Evolutionary conservation across 2,113 vertebrate species (phyloP), one percentile per base, ranked within the genome.

Genomic region (Candoia aspera): DNA sequence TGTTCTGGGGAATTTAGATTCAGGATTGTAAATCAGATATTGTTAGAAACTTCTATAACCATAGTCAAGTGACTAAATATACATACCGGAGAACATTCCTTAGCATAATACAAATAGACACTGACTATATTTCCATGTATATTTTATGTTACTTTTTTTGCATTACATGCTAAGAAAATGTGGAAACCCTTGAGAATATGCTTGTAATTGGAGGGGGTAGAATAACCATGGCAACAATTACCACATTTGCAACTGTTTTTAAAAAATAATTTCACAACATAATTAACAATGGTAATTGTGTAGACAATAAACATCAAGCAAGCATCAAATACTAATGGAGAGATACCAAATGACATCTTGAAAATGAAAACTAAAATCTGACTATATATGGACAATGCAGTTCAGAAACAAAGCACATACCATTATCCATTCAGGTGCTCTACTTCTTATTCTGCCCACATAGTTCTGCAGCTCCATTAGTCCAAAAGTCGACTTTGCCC

Each of bases 391-490:
- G 89, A n/a, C 93, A 91, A 89, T 93, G 15, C n/a, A 91, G 96
- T 2, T 83, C 92, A 60, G 89, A 95, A 91, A 95, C 94, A 46
- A 94, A 94, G 73, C 73, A 95, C 97, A 59, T 97, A 98, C 98
- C 98, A 97, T 95, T 13, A 97, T 96, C 92, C 92, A 95, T 93
- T 93, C 91, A 92, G 95, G 95, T 53, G 91, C 85, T 24, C 0
- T 53, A 87, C 96, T 96, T 94, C 94, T 95, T 95, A 84, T 95
- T 93, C 96, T 93, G 93, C 94, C 95, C 92, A 87, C 91, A 91
- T 93, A 94, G 96, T 95, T 95, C 90, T 96, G 97, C 90, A 2
- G 84, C 91, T 98, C 96, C 95, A 96, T 94, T 95, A 95, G 93
- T 94, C 95, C 95, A 94, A 92, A 96, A 96, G 96, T 97, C 94